Evolutionary conservation across 2,888 invertebrate genomes (phyloP).

Genomic region (Hemistola chrysoprasaria): DNA sequence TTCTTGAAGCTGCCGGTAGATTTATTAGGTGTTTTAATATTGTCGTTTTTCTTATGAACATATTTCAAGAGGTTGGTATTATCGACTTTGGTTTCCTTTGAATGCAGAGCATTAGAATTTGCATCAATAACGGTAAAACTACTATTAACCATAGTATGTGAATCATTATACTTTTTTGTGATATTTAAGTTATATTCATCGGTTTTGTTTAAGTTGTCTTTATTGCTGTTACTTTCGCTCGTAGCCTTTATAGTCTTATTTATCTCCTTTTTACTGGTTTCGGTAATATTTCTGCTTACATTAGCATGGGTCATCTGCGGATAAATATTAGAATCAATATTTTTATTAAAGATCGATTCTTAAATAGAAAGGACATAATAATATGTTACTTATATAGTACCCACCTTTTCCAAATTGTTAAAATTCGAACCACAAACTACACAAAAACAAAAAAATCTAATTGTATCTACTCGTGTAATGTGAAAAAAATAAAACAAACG

Average conservation of each 20-base stretch:
- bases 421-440: too few relatives aligned
- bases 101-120: slow-evolving; percentile 13
- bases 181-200: slow-evolving; percentile 8
- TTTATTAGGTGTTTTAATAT: slow-evolving; percentile 34
- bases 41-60: slow-evolving; percentile 52
- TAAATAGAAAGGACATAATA: too few relatives aligned
- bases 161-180: background rate
- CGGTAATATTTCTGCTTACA: slow-evolving; percentile 31
- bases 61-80: slow-evolving; percentile 55
- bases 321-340: slow-evolving; percentile 12
- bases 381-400: too few relatives aligned
- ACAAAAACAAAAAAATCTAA: too few relatives aligned
- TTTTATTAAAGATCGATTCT: too few relatives aligned
- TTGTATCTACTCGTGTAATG: background rate
- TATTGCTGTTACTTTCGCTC: slow-evolving; percentile 12
- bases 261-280: slow-evolving; percentile 14
- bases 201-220: slow-evolving; percentile 2
- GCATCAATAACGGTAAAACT: slow-evolving; percentile 3
- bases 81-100: slow-evolving; percentile 28
- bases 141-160: slow-evolving; percentile 6
- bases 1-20: slow-evolving; percentile 56
- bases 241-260: slow-evolving; percentile 7
- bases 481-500: slow-evolving; percentile 26
- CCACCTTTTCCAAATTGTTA: too few relatives aligned
- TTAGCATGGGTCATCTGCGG: slow-evolving; percentile 63